Conservation (phyloP, 2,113 vertebrate species). For the Lucifuga dentata region DNA sequence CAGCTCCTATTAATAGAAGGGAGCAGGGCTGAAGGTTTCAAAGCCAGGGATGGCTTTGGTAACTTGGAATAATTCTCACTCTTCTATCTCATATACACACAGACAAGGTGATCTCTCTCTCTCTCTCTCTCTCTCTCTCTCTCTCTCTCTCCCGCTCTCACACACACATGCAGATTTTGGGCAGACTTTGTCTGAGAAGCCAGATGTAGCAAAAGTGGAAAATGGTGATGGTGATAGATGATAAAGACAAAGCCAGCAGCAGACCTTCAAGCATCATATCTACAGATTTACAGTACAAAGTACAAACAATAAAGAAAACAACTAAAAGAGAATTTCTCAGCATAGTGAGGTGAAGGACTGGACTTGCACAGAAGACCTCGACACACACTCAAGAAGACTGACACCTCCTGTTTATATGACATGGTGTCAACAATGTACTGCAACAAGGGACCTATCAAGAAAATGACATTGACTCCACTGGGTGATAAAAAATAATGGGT, state of each 20-base stretch:
- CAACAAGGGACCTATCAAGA: neutral
- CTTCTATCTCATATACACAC: slow-evolving; percentile 1
- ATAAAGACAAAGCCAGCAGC: slow-evolving; percentile 61
- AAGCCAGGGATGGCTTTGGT: slow-evolving; percentile 53
- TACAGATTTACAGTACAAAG: slow-evolving; percentile 73
- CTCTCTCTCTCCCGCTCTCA: neutral
- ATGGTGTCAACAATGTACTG: neutral
- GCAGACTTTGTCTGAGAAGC: slow-evolving; percentile 33
- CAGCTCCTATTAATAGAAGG: slow-evolving; percentile 73
- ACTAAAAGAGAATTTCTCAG: slow-evolving; percentile 27
- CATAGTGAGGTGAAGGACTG: slow-evolving; percentile 30
- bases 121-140: slow-evolving; percentile 1
- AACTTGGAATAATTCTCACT: slow-evolving; percentile 54
- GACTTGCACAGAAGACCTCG: slow-evolving; percentile 27
- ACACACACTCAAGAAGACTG: slow-evolving; percentile 38
- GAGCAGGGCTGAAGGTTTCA: slow-evolving; percentile 64
- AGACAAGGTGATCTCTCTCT: no score
- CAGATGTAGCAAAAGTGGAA: slow-evolving; percentile 62
- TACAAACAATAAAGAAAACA: slow-evolving; percentile 60
- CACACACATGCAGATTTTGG: slow-evolving; percentile 18
- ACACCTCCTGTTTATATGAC: slow-evolving; percentile 39
- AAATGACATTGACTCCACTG: neutral
- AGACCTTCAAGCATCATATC: slow-evolving; percentile 57
- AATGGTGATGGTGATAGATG: slow-evolving; percentile 35
- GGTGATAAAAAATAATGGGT: no score